These are phyloP conservation scores for Philantomba maxwellii DNA, from an alignment of 2,113 vertebrate genomes.

Conservation along the genomic window DNA sequence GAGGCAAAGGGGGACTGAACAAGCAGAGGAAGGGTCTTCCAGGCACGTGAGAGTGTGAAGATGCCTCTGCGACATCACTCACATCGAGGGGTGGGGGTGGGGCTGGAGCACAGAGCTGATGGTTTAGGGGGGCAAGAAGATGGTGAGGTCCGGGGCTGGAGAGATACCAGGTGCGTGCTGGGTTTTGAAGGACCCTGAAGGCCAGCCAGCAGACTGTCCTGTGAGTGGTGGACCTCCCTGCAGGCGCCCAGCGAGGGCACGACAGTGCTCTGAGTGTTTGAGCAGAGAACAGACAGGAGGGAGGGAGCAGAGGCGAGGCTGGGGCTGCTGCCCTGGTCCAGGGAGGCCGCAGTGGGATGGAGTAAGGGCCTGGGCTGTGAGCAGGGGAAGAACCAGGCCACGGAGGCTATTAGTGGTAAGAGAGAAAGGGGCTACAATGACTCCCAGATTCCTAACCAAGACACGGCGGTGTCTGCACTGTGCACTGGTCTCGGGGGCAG, in stretches of 20 bases:
- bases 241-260: neutral
- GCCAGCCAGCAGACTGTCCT: neutral
- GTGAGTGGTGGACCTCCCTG: neutral
- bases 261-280: neutral
- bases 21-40: neutral
- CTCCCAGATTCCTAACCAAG: neutral
- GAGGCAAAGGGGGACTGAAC: neutral
- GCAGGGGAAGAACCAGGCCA: neutral
- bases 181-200: neutral
- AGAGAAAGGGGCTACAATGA: neutral
- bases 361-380: neutral
- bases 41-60: neutral
- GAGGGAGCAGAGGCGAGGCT: neutral
- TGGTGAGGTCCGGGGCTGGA: neutral
- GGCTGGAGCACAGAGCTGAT: neutral
- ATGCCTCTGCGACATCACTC: neutral
- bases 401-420: neutral
- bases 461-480: rapidly evolving
- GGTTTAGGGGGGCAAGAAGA: neutral
- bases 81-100: rapidly evolving
- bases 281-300: rapidly evolving
- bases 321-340: neutral
- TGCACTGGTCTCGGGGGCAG: neutral
- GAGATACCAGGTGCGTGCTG: neutral
- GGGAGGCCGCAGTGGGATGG: neutral